These are phyloP conservation scores for Dromius quadrimaculatus DNA, from an alignment of 2,888 invertebrate species.

Conservation along the genomic window DNA sequence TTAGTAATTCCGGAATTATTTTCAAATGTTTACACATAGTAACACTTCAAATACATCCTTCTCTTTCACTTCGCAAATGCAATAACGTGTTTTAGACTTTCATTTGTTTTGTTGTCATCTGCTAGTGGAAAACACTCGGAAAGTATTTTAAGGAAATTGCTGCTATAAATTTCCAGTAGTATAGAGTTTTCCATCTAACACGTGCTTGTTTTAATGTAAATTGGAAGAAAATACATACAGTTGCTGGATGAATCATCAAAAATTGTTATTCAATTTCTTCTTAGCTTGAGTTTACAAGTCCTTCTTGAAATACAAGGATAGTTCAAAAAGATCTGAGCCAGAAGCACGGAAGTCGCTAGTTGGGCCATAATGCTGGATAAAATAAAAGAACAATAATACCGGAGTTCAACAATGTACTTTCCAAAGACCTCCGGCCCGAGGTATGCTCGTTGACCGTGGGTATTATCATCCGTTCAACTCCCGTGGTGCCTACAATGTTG, in stretches of 20 bases:
- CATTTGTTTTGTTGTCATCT: slow-evolving; percentile 43
- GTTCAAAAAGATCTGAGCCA: too few relatives aligned
- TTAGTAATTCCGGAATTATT: slow-evolving; percentile 16
- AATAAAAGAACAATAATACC: too few relatives aligned
- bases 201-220: slow-evolving; percentile 37
- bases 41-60: slow-evolving; percentile 7
- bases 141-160: slow-evolving; percentile 51
- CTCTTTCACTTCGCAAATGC: slow-evolving; percentile 19
- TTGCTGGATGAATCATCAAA: slow-evolving; percentile 12
- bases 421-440: too few relatives aligned
- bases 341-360: too few relatives aligned
- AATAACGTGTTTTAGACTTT: slow-evolving; percentile 42
- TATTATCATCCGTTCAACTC: too few relatives aligned
- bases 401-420: too few relatives aligned
- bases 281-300: too few relatives aligned
- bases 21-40: slow-evolving; percentile 24
- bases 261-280: slow-evolving; percentile 33
- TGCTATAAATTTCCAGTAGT: slow-evolving; percentile 39
- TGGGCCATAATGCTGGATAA: too few relatives aligned
- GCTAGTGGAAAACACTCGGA: slow-evolving; percentile 43
- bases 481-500: too few relatives aligned
- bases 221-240: slow-evolving; percentile 30
- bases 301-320: too few relatives aligned
- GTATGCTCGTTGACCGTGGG: too few relatives aligned
- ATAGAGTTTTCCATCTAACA: slow-evolving; percentile 29